Percentiles rank a stretch among this genome's conserved stretches.
phyloP scores from a whole-genome alignment of 1,140 invertebrate species.

The Drosophila auraria region DNA sequence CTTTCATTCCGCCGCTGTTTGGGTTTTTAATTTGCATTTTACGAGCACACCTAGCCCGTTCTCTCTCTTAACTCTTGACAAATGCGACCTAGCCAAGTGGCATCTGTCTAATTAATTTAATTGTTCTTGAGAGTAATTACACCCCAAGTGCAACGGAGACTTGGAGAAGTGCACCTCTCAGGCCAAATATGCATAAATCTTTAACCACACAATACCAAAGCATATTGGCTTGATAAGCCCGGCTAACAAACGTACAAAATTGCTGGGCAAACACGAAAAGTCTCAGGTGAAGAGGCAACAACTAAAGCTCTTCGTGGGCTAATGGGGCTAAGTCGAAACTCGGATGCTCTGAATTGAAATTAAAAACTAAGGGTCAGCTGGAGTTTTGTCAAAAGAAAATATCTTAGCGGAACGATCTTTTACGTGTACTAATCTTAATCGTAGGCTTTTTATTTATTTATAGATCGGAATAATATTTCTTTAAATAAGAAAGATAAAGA shows the following conservation, averaged over 20 bases:
- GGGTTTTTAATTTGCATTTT: conserved; percentile 78
- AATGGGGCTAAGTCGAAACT: conserved; percentile 9
- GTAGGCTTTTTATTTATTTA: no score
- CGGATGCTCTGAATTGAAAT: neutral
- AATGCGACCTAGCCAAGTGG: conserved; percentile 20
- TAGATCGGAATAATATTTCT: no score
- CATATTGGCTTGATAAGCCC: conserved; percentile 22
- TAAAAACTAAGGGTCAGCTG: neutral
- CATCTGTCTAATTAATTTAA: conserved; percentile 36
- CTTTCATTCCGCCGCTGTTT: conserved; percentile 68
- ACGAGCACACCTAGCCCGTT: conserved; percentile 42
- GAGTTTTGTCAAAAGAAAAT: neutral
- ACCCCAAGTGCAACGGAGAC: neutral
- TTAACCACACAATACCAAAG: neutral
- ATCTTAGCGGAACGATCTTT: neutral
- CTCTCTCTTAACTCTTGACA: conserved; percentile 35
- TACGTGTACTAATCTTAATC: neutral
- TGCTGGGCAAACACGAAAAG: conserved; percentile 38
- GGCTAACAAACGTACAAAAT: conserved; percentile 28
- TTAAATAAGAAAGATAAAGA: no score
- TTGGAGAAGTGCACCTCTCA: conserved; percentile 9
- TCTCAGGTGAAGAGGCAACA: conserved; percentile 21
- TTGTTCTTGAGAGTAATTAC: neutral
- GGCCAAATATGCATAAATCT: conserved; percentile 31
- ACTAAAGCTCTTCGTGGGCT: conserved; percentile 4